Base-by-base conservation (phyloP, 1,140 invertebrate species). In the Planococcus citri region DNA sequence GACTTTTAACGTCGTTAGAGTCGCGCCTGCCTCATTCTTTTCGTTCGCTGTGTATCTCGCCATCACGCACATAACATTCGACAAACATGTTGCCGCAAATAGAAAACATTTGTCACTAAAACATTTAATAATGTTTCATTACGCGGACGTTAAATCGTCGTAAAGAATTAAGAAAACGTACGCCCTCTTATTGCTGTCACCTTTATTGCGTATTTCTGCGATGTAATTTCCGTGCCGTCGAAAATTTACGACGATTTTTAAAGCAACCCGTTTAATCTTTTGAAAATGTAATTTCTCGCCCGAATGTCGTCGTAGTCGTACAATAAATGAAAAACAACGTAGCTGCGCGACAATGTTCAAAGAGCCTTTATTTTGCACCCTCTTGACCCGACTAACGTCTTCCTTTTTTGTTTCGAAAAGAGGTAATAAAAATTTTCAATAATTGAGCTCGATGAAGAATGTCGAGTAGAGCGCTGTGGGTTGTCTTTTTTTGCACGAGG, bases 131-230 rank as follows among this genome's bases (percentile, higher is more conserved):
- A 25, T 64, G 60, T 64, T 64, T 64, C 60, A 64, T 64, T 64
- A 64, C 60, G 10, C 25, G 60, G 60, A 64, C 60, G 60, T 64
- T 64, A 64, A 64, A 64, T 64, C 60, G 10, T 25, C 60, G 25
- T 64, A 27, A 64, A 64, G 60, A 64, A 64, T 64, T 64, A 64
- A 64, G 60, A 64, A 64, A 64, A 64, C 60, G 60, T 64, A 64
- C 25, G 21, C 60, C 60, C 60, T 64, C 60, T 27, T 64, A 64
- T 64, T 27, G 60, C 60, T 64, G 60, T 64, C 60, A 64, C 60
- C 60, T 64, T 64, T 64, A 64, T 64, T 64, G 60, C 60, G 60
- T 24, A 64, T 64, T 64, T 64, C 60, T 24, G 25, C 60, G 14
- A 10, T 64, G 60, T 64, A 64, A 64, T 64, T 64, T 64, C 60